Conservation (phyloP, 1,140 invertebrate genomes). For the Drosophila bipectinata region DNA sequence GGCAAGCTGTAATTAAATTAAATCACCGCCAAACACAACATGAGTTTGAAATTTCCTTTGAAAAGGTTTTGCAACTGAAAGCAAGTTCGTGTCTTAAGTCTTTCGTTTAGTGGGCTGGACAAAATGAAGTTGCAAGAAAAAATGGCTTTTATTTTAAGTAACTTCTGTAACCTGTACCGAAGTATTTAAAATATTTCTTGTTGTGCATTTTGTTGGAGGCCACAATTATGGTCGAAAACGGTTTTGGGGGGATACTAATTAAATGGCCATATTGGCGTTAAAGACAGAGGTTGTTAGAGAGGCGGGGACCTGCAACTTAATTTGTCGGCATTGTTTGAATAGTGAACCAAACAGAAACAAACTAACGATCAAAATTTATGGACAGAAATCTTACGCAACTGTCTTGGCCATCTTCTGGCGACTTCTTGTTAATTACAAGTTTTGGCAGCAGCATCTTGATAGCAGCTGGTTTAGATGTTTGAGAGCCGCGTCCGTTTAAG, state of each 20-base stretch:
- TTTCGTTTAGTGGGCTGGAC: constrained; percentile 41
- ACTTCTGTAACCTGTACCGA: background rate
- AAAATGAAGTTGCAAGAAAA: background rate
- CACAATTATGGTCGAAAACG: constrained; percentile 18
- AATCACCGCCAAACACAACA: constrained; percentile 29
- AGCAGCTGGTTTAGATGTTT: constrained; percentile 19
- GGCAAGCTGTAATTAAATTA: constrained; percentile 64
- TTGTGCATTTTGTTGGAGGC: background rate
- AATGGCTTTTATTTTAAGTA: background rate
- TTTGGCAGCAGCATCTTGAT: constrained; percentile 43
- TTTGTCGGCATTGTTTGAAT: constrained; percentile 54
- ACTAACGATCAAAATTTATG: constrained; percentile 1
- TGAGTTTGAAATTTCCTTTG: constrained; percentile 18
- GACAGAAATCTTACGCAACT: constrained; percentile 56
- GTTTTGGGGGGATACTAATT: constrained; percentile 47
- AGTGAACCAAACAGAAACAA: constrained; percentile 3
- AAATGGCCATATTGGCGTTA: constrained; percentile 48
- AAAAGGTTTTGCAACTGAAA: constrained; percentile 47
- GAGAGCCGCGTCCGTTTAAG: constrained; percentile 59
- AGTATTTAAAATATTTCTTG: constrained; percentile 30
- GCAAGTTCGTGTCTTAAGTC: constrained; percentile 71
- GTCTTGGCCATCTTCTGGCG: constrained; percentile 50
- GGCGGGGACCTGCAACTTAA: constrained; percentile 20
- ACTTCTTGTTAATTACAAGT: constrained; percentile 69
- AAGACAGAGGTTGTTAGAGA: background rate